phyloP scores from a whole-genome alignment of 2,113 vertebrate species.

The Chinchilla lanigera region DNA sequence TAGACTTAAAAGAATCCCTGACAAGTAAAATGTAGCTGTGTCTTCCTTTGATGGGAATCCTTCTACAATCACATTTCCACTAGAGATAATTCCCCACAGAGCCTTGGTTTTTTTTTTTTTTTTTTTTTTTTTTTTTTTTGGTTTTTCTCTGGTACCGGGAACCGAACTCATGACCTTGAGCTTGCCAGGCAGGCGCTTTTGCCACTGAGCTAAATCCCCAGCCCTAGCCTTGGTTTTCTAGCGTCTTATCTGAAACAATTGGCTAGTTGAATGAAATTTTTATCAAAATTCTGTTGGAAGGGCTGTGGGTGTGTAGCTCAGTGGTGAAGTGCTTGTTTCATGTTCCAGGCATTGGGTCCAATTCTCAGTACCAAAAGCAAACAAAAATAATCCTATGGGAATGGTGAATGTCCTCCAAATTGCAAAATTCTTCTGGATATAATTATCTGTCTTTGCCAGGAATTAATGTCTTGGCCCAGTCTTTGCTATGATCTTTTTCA shows the following conservation, averaged over 20 bases:
- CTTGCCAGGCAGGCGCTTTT: too few species aligned
- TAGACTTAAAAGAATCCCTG: conserved; percentile 45
- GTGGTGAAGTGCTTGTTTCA: background rate
- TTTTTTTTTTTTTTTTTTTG: too few species aligned
- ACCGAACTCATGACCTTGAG: too few species aligned
- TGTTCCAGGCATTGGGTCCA: background rate
- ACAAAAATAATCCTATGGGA: background rate
- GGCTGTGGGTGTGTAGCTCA: background rate
- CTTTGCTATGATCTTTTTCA: background rate
- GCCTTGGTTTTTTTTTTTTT: background rate
- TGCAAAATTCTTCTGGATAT: background rate
- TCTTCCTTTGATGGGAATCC: conserved; percentile 24
- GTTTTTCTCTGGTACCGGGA: too few species aligned
- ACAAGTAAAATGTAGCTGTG: conserved; percentile 18
- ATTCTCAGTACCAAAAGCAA: background rate
- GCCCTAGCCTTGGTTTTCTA: background rate
- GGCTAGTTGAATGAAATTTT: background rate
- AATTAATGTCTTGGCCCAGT: background rate
- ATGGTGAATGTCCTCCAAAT: background rate
- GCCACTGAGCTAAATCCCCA: too few species aligned
- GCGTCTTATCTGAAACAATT: background rate
- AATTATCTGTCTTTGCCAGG: background rate
- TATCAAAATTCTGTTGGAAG: background rate
- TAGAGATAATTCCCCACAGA: background rate
- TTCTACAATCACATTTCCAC: background rate